Base-by-base conservation (phyloP, 2,113 vertebrate species). In the Todiramphus chloris region DNA sequence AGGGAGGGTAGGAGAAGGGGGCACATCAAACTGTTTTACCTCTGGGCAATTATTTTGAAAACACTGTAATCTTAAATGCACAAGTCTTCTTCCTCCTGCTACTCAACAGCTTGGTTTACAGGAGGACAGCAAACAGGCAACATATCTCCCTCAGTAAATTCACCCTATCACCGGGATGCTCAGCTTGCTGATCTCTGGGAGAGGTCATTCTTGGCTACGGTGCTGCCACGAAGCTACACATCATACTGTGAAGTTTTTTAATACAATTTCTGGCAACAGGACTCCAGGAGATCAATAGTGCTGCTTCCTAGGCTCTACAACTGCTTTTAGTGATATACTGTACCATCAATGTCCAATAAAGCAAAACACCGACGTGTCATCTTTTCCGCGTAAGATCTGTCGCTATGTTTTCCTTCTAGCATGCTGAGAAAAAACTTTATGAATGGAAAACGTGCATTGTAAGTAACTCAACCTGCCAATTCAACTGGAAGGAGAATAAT, bases 231-330 rank as follows among this genome's bases (percentile, higher is more conserved):
- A 84, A 77, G 41, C 78, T 82, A 85, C 91, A 96, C 82, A 81
- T 94, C 85, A 94, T 27, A 15, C 13, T 35, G 78, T 94, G 95
- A 89, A 94, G 88, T 43, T 94, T 89, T 83, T 93, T 90, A 96
- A 95, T 97, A 91, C 81, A 62, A 69, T 93, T 96, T 96, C 89
- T 95, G 92, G 93, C 92, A 95, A 96, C 55, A 83, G 25, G 78
- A 73, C 66, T 96, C 87, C 77, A 43, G 58, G 69, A 96, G 92
- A 97, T 97, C 96, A 96, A 97, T 96, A 96, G 55, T 46, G 51
- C 92, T 91, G 88, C 92, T 97, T 97, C 94, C 95, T 94, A 93
- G 46, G 58, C 94, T 96, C 84, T 96, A 93, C 96, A 97, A 53
- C 48, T 90, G 76, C 93, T 96, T 81, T 91, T 70, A 97, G 84